Conservation (phyloP, 2,888 invertebrate genomes). For the Atherix ibis region DNA sequence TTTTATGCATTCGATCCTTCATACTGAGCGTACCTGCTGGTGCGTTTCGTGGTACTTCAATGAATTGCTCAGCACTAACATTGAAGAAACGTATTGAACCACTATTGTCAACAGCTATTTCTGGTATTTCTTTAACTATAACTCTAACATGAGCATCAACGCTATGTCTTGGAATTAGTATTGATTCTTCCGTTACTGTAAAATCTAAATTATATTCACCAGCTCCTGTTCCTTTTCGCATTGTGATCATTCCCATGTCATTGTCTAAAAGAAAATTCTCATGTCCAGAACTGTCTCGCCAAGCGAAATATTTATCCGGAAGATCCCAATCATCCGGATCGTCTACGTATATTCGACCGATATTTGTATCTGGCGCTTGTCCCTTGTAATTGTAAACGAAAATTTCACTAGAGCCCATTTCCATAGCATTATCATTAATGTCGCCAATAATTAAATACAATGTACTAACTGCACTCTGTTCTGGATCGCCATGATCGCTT, state of each 20-base stretch:
- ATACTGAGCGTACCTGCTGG: slow-evolving; percentile 22
- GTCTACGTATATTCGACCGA: slow-evolving; percentile 76
- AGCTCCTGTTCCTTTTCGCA: slow-evolving; percentile 58
- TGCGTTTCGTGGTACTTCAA: slow-evolving; percentile 35
- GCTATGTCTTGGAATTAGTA: slow-evolving; percentile 42
- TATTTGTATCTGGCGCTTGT: slow-evolving; percentile 60
- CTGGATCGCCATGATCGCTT: slow-evolving; percentile 65
- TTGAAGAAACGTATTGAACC: slow-evolving; percentile 78
- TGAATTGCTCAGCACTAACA: slow-evolving; percentile 72
- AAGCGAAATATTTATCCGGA: slow-evolving; percentile 73
- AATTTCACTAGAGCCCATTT: slow-evolving; percentile 72
- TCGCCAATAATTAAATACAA: slow-evolving; percentile 87
- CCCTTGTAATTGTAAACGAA: slow-evolving; percentile 92
- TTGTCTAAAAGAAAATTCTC: slow-evolving; percentile 57
- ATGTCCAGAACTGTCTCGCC: slow-evolving; percentile 37
- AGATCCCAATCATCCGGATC: slow-evolving; percentile 97
- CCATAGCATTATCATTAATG: slow-evolving; percentile 83
- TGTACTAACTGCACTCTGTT: slow-evolving; percentile 62
- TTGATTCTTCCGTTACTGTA: slow-evolving; percentile 50
- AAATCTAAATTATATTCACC: slow-evolving; percentile 65
- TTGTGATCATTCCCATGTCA: slow-evolving; percentile 73
- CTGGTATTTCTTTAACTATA: slow-evolving; percentile 71
- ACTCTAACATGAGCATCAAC: slow-evolving; percentile 78
- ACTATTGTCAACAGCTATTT: slow-evolving; percentile 82
- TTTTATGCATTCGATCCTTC: slow-evolving; percentile 34